Percentiles rank a stretch among this genome's conserved stretches.
These are phyloP conservation scores for Zingel zingel DNA, from an alignment of 2,113 vertebrate species.

Conservation along the genomic window DNA sequence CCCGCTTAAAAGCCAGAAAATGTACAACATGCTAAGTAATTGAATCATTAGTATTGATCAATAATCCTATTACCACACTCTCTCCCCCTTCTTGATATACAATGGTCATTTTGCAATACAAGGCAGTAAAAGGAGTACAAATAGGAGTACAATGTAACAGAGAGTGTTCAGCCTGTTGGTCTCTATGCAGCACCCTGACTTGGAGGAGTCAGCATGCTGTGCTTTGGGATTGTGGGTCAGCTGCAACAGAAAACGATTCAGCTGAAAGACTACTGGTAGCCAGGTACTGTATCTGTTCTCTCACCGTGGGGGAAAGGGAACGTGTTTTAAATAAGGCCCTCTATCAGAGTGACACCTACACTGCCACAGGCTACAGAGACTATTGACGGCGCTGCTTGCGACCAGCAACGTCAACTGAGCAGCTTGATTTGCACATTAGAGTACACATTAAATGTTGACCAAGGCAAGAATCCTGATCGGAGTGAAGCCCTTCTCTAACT, in stretches of 20 bases:
- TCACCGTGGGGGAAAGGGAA: conserved; percentile 9
- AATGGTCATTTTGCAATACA: neutral
- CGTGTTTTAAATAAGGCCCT: conserved; percentile 32
- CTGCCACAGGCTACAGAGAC: neutral
- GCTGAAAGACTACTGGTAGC: conserved; percentile 33
- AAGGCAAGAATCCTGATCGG: neutral
- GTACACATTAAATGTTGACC: neutral
- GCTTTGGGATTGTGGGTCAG: neutral
- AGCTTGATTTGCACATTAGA: neutral
- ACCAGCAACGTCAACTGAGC: neutral
- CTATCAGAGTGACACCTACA: conserved; percentile 4
- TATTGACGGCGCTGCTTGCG: neutral
- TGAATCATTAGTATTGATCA: conserved; percentile 43
- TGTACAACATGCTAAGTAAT: conserved; percentile 20
- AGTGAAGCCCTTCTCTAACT: neutral
- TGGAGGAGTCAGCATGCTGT: neutral
- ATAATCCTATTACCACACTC: conserved; percentile 30
- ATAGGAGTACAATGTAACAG: neutral
- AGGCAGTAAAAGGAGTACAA: conserved; percentile 6
- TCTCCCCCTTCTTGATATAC: neutral
- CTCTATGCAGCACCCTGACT: neutral
- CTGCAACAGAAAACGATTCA: conserved; percentile 7
- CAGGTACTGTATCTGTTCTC: conserved; percentile 14
- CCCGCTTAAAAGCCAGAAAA: neutral
- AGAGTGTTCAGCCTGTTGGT: neutral